Percentiles rank a stretch among this genome's conserved stretches.
Conservation (phyloP, 2,113 vertebrate genomes). For the Carlito syrichta region DNA sequence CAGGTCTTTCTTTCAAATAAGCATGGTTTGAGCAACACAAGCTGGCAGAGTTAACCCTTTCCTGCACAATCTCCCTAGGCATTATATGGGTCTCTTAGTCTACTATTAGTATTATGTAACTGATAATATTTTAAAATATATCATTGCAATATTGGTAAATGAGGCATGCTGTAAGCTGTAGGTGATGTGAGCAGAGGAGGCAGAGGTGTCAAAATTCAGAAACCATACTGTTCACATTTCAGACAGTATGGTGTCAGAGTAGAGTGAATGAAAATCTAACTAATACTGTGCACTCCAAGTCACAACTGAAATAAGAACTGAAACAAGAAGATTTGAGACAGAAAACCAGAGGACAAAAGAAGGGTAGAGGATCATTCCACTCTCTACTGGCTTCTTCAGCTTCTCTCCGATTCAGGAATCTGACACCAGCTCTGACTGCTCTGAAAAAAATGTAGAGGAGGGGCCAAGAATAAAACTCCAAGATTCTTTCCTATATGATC, state of each 20-base stretch:
- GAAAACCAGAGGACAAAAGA: neutral
- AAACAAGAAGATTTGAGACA: neutral
- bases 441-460: rapidly evolving
- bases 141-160: neutral
- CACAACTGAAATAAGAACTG: neutral
- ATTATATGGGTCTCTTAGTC: neutral
- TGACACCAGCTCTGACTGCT: neutral
- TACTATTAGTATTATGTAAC: neutral
- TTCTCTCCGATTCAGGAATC: neutral
- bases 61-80: neutral
- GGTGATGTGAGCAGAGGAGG: rapidly evolving
- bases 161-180: neutral
- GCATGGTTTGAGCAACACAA: neutral
- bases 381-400: neutral
- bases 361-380: rapidly evolving
- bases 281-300: too few species aligned
- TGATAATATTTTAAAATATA: neutral
- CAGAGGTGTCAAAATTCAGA: neutral
- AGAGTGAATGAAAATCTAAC: neutral
- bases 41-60: neutral
- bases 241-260: neutral
- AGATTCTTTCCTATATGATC: neutral
- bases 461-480: neutral
- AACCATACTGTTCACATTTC: rapidly evolving
- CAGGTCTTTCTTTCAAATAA: neutral